A percentile compares a stretch with the other conserved stretches of the same genome.
Conservation (phyloP, 2,888 invertebrate genomes). For the Myopa tessellatipennis region DNA sequence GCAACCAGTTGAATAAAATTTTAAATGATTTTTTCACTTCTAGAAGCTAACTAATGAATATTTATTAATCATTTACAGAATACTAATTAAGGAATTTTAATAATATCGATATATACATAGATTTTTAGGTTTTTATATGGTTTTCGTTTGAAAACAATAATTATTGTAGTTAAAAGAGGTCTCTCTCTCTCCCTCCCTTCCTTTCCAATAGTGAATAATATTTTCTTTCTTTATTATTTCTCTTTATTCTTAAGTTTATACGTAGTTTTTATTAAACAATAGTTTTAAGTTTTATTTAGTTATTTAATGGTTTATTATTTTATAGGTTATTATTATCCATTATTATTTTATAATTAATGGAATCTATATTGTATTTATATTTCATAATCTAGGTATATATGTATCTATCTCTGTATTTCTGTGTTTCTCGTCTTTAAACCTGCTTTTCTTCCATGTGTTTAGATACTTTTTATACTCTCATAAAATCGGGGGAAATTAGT, state of each 20-base stretch:
- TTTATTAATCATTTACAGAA: not conserved
- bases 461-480: not conserved
- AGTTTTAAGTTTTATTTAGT: not conserved
- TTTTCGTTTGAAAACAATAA: not conserved
- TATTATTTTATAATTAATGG: no score
- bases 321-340: no score
- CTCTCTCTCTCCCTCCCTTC: no score
- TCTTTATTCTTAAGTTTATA: no score
- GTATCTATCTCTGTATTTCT: not conserved
- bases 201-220: not conserved
- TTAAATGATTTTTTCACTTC: not conserved
- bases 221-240: not conserved
- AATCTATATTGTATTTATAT: no score
- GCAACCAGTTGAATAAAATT: not conserved
- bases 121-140: not conserved
- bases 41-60: not conserved
- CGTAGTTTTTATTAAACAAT: no score
- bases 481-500: constrained; percentile 23
- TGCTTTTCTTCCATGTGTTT: not conserved
- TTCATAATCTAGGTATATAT: not conserved
- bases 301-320: not conserved
- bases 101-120: not conserved
- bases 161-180: no score
- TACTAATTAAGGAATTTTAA: no score
- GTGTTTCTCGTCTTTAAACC: not conserved